Base-by-base conservation (phyloP, 2,888 invertebrate species). In the Andrena bicolor region DNA sequence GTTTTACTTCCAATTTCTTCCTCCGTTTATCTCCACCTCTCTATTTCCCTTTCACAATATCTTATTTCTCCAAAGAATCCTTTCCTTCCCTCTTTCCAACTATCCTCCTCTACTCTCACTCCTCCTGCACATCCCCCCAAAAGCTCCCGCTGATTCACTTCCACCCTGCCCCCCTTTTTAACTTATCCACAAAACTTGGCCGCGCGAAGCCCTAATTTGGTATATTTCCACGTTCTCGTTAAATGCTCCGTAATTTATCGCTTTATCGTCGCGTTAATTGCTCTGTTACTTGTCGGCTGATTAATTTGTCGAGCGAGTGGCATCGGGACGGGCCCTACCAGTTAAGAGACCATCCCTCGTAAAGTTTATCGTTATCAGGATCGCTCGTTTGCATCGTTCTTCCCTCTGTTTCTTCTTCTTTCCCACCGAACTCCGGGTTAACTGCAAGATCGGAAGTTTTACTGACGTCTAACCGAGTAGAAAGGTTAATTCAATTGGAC, bases 401-500 rank as follows among this genome's bases (percentile, higher is more conserved):
- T 10, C n/a, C 41, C 58, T 26, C 41, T 23, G 41, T 13, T 53
- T 1, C 16, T 53, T 63, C 48, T 30, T 23, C 63, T 13, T 26
- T 65, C 20, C 7, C 26, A 6, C 28, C 63, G 61, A 32, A 51
- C 16, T 58, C 49, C 48, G 53, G 64, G 58, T 76, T 69, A 69
- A 64, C 63, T 56, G 8, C 26, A 48, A 30, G 65, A 80, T 70
- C 58, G 69, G 26, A 80, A 79, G 68, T 79, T 73, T 65, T 26
- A 64, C 41, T 58, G 48, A 32, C 8, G 41, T 51, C 60, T 26
- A 80, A 70, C 30, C 56, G 51, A 32, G 6, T 20, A 26, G 41
- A 61, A 66, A 80, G 78, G 77, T 80, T 71, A 71, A 77, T 71
- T 77, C 53, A 35, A 71, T 66, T 60, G 51, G 16, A 60, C 64